Percentiles rank a stretch among this genome's conserved stretches.
Conservation (phyloP, 2,113 vertebrate genomes). For the Plecotus auritus region DNA sequence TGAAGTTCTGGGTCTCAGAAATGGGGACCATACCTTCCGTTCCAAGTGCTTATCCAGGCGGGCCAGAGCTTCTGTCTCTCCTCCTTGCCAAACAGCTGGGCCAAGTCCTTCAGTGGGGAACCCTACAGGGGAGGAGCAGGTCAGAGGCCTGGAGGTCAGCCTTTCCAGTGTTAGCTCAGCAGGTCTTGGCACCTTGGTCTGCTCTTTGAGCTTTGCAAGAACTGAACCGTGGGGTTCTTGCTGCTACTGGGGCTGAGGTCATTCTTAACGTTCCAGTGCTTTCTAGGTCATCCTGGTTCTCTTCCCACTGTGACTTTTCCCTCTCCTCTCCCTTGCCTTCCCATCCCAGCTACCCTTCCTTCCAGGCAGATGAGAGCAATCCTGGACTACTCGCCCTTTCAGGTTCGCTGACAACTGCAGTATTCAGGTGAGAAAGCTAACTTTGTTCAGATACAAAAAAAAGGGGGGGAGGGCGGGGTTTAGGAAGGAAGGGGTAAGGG, state of each 20-base stretch:
- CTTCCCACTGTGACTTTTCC: neutral
- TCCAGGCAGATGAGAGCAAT: neutral
- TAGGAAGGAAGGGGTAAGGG: neutral
- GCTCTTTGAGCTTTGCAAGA: neutral
- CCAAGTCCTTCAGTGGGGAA: conserved; percentile 88
- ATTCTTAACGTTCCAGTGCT: neutral
- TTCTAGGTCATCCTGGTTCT: neutral
- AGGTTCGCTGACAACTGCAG: neutral
- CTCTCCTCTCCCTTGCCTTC: neutral
- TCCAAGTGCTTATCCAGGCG: conserved; percentile 94
- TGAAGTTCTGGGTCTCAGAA: neutral
- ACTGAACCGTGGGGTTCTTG: neutral
- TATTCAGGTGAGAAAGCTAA: neutral
- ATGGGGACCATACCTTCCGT: conserved; percentile 86
- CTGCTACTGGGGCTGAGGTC: neutral
- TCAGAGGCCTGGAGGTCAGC: neutral
- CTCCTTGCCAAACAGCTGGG: conserved; percentile 91
- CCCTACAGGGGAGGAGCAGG: conserved; percentile 78
- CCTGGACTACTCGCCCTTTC: neutral
- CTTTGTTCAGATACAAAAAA: neutral
- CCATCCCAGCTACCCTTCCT: neutral
- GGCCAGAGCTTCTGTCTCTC: conserved; percentile 93
- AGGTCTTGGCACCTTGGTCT: neutral
- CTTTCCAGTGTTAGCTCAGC: neutral
- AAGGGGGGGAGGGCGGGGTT: accelerated